Percentiles rank a stretch among this genome's conserved stretches.
Conservation (phyloP, 2,113 vertebrate species). For the Corvus hawaiiensis region DNA sequence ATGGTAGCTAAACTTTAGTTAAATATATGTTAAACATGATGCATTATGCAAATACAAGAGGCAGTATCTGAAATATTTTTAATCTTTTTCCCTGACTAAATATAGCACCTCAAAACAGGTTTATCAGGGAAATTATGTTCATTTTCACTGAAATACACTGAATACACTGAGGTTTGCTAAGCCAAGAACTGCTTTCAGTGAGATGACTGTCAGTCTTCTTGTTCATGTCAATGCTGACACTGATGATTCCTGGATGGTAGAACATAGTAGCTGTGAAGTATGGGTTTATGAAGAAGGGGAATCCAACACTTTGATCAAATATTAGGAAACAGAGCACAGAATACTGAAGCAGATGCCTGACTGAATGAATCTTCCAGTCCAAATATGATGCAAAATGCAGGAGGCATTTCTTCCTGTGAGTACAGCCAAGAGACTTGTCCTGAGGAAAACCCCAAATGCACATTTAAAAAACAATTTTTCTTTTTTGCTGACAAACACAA, state of each 20-base stretch:
- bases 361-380: neutral
- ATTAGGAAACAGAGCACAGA: neutral
- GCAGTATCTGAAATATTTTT: neutral
- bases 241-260: neutral
- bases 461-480: neutral
- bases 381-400: conserved; percentile 3
- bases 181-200: neutral
- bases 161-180: neutral
- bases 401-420: neutral
- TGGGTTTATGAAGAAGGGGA: neutral
- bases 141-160: neutral
- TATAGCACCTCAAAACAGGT: neutral
- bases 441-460: neutral
- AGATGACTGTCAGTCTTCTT: neutral
- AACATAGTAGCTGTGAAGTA: neutral
- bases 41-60: neutral
- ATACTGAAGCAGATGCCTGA: neutral
- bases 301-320: neutral
- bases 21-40: neutral
- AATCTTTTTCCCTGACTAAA: neutral
- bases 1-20: neutral
- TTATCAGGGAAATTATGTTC: neutral
- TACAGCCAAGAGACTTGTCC: neutral
- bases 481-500: neutral
- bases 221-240: neutral